Evolutionary conservation across 2,888 invertebrate genomes (phyloP).

Genomic region (Halocaridina rubra): DNA sequence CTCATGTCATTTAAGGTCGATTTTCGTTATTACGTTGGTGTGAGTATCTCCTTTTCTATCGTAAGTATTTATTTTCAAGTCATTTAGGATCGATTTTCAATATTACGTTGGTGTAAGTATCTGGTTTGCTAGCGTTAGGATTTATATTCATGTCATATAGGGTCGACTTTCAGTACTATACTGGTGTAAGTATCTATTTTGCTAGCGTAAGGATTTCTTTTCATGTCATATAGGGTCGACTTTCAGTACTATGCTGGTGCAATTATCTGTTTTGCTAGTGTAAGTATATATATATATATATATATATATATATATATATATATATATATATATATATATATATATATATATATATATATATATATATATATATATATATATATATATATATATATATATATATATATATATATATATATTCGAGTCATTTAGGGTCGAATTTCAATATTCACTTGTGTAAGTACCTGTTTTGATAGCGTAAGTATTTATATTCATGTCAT

Average conservation of each 20-base stretch:
- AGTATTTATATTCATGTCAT: too few species aligned
- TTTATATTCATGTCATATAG: too few species aligned
- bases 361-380: slow-evolving; percentile 12
- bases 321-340: neutral
- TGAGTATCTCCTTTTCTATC: too few species aligned
- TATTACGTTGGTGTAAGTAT: neutral
- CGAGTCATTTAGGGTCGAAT: neutral
- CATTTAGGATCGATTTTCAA: too few species aligned
- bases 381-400: slow-evolving; percentile 5
- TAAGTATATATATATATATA: neutral
- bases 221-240: neutral
- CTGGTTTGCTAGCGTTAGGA: too few species aligned
- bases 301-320: neutral
- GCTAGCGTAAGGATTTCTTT: too few species aligned
- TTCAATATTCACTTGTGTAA: too few species aligned
- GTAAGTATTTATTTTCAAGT: neutral
- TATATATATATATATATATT: slow-evolving; percentile 15
- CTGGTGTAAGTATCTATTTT: too few species aligned
- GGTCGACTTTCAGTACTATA: too few species aligned
- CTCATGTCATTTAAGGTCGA: too few species aligned
- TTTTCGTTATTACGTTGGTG: too few species aligned
- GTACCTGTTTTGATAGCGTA: too few species aligned
- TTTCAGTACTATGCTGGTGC: neutral
- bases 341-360: slow-evolving; percentile 7
- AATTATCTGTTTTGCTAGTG: neutral